phyloP scores from a whole-genome alignment of 2,888 invertebrate species.

The Axea sp. region DNA sequence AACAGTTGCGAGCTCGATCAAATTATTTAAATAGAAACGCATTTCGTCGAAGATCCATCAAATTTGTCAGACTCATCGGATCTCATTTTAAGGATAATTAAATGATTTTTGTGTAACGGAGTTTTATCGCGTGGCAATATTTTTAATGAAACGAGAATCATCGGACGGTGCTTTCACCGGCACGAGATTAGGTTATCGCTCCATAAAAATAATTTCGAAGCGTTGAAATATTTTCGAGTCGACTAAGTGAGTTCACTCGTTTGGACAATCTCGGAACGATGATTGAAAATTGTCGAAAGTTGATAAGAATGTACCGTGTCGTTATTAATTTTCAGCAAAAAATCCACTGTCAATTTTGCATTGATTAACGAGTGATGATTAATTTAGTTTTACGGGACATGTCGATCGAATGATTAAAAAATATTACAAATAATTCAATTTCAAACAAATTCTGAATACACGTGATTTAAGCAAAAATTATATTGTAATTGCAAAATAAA shows the following conservation, averaged over 20 bases:
- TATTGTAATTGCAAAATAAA: too few relatives aligned
- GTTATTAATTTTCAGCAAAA: slow-evolving; percentile 6
- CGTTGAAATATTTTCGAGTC: slow-evolving; percentile 16
- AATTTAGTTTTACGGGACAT: not conserved
- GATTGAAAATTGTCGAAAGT: slow-evolving; percentile 6
- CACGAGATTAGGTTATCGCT: slow-evolving; percentile 35
- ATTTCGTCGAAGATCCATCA: too few relatives aligned
- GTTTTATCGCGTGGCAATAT: slow-evolving; percentile 17
- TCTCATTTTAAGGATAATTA: slow-evolving; percentile 21
- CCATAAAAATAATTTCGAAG: slow-evolving; percentile 33
- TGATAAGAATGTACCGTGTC: slow-evolving; percentile 5
- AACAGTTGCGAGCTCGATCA: slow-evolving; percentile 1
- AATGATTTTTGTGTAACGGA: slow-evolving; percentile 15
- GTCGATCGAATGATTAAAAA: too few relatives aligned
- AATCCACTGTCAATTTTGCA: slow-evolving; percentile 1
- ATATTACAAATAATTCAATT: too few relatives aligned
- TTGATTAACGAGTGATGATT: slow-evolving; percentile 30
- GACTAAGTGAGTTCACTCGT: slow-evolving; percentile 19
- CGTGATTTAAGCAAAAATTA: too few relatives aligned
- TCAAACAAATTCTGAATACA: too few relatives aligned
- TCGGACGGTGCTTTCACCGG: slow-evolving; percentile 15
- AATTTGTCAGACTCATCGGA: not conserved
- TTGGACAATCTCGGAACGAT: slow-evolving; percentile 7
- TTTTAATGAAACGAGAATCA: slow-evolving; percentile 37
- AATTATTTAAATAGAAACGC: too few relatives aligned